Evolutionary conservation across 2,113 vertebrate species (phyloP), one percentile per base, ranked within the genome.

Genomic region (Sinocyclocheilus anophthalmus): DNA sequence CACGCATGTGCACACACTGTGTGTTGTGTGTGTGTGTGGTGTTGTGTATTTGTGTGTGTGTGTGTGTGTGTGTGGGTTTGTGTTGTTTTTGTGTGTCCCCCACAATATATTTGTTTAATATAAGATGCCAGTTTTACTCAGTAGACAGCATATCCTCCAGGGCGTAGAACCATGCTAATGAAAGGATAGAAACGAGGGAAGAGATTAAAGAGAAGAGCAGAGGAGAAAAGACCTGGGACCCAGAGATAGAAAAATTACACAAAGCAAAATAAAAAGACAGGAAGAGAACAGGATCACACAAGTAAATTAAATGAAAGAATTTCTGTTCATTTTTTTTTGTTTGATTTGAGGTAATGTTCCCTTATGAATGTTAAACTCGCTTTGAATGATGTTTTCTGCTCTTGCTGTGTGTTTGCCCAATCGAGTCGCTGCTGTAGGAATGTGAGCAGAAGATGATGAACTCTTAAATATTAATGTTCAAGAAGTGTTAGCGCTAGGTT

Each of bases 81-180:
- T 55, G 53, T 50, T 50, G 39, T 30, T 24, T 73, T 13, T 78
- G 65, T 48, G 61, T 42, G 53, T 57, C 39, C n/a, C 80, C 24
- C 13, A 61, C 53, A 45, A 59, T 26, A 65, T 61, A 14, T 67
- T 22, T 69, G 48, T 37, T 81, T 82, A 82, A 82, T 81, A 81
- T 84, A 81, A 84, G 42, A 84, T 77, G 30, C 8, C 75, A 59
- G 73, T 73, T 72, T 83, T 57, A 48, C 63, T 85, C 78, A 78
- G 72, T 63, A 88, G 76, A 67, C 83, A 81, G 81, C 45, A 82
- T 67, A 81, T 76, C 90, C 93, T 92, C 90, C 48, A 85, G 88
- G 92, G 93, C 90, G 85, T 84, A 81, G 57, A 50, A 39, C 48
- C 16, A 48, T 82, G 80, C 75, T 70, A 50, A 73, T 83, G 85